Evolutionary conservation across 2,113 vertebrate genomes (phyloP), one percentile per base, ranked within the genome.

Genomic region (Odocoileus virginianus): DNA sequence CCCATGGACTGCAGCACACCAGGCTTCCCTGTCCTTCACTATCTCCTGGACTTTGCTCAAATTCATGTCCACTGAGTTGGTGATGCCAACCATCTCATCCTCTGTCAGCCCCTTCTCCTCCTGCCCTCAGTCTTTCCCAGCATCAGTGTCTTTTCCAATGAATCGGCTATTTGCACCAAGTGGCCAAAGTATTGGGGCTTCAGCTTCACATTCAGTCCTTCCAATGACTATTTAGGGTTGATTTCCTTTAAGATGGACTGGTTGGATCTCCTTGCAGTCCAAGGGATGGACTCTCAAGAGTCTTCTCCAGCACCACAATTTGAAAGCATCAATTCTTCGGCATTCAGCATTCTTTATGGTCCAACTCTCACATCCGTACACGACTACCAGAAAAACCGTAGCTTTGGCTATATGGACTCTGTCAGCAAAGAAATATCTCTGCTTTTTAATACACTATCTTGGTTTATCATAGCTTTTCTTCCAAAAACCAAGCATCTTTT

Each of bases 311-410:
- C 19, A 71, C 19, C 67, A 40, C n/a, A 40, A 40, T 40, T 40
- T 71, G 67, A 71, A 71, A 71, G 67, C 67, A 71, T 71, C 19
- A 71, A 1, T 71, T 71, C n/a, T 40, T 71, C 40, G 67, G 19
- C 67, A 71, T 5, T 23, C n/a, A 40, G 67, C 19, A 23, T 71
- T 71, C 10, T 71, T 71, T 71, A 36, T 71, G 67, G 67, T 71
- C 9, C 9, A 71, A 6, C 17, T 36, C 10, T 71, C 17, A 71
- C 9, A 36, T 71, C 64, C 0, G 0, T 21, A 71, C 64, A 71
- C 1, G 2, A 71, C n/a, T 71, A 23, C 64, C n/a, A 71, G n/a
- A 71, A 71, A 71, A 71, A 40, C 4, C n/a, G 12, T 40, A 23
- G 67, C 2, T 71, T 71, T 71, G 67, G 12, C 67, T 71, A 40